Conservation (phyloP, 1,140 invertebrate species). For the Drosophila parvula region DNA sequence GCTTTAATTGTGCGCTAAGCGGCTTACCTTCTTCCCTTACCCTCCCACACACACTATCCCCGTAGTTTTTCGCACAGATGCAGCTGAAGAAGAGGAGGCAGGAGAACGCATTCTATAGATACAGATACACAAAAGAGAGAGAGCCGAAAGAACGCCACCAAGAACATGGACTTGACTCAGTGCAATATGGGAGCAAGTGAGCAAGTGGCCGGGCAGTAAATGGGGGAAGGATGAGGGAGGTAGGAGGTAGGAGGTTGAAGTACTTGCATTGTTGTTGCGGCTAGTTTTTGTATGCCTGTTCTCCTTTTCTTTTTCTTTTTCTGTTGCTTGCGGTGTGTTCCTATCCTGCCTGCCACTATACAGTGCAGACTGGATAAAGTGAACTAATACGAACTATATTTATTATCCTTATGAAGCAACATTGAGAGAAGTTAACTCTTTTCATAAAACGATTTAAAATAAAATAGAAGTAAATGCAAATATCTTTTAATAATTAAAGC, state of each 20-base stretch:
- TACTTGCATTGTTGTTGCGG: constrained; percentile 53
- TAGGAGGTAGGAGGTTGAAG: constrained; percentile 18
- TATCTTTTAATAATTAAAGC: not conserved
- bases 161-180: constrained; percentile 63
- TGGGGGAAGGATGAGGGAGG: not conserved
- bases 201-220: constrained; percentile 12
- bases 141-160: constrained; percentile 19
- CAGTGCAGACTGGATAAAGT: not conserved
- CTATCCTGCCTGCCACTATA: not conserved
- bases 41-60: not conserved
- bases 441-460: not conserved
- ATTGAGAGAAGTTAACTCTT: not conserved
- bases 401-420: not conserved
- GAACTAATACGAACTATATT: not conserved
- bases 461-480: not conserved
- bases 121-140: constrained; percentile 59
- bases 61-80: constrained; percentile 20
- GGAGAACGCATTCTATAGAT: constrained; percentile 55
- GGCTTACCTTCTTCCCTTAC: constrained; percentile 34
- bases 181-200: constrained; percentile 27
- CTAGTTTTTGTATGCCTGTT: constrained; percentile 35
- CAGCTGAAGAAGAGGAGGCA: constrained; percentile 15
- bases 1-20: constrained; percentile 57
- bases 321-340: constrained; percentile 3
- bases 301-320: not conserved